These are phyloP conservation scores for Pseudomyrmex dendroicus DNA, from an alignment of 1,140 invertebrate species.

Conservation along the genomic window DNA sequence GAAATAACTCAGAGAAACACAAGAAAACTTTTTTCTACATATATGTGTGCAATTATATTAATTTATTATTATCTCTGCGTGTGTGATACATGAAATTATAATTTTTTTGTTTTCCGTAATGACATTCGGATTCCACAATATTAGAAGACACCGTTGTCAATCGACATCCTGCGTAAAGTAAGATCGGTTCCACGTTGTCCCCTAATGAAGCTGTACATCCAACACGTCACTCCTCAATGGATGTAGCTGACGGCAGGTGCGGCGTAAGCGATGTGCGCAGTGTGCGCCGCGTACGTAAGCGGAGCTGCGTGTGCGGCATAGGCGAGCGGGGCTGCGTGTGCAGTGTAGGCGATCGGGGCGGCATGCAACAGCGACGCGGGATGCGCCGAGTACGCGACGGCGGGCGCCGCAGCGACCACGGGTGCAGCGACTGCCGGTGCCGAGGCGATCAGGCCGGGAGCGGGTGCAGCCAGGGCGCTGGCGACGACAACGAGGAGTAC, in stretches of 20 bases:
- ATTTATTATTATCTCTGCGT: conserved; percentile 34
- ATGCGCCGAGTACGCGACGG: conserved; percentile 87
- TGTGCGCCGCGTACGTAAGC: conserved; percentile 80
- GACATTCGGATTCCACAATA: neutral
- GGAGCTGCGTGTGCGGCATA: conserved; percentile 35
- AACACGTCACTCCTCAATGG: neutral
- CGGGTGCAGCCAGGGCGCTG: conserved; percentile 75
- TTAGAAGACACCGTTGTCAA: neutral
- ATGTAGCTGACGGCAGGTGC: conserved; percentile 73
- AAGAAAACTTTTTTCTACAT: too few species aligned
- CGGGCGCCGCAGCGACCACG: conserved; percentile 84
- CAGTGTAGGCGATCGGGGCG: conserved; percentile 79
- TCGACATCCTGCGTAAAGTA: neutral
- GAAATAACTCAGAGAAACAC: neutral
- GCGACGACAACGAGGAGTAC: conserved; percentile 64
- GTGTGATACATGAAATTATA: neutral
- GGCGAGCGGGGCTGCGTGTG: conserved; percentile 64
- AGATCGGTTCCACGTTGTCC: neutral
- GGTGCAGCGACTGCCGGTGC: conserved; percentile 83
- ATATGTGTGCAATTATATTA: neutral
- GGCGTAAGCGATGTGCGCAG: conserved; percentile 72
- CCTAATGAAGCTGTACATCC: neutral
- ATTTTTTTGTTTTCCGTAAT: neutral
- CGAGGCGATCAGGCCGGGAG: conserved; percentile 83
- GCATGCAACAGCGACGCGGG: conserved; percentile 61